A percentile compares a stretch with the other conserved stretches of the same genome.
These are phyloP conservation scores for Tipula confusa DNA, from an alignment of 2,888 invertebrate species.

Conservation along the genomic window DNA sequence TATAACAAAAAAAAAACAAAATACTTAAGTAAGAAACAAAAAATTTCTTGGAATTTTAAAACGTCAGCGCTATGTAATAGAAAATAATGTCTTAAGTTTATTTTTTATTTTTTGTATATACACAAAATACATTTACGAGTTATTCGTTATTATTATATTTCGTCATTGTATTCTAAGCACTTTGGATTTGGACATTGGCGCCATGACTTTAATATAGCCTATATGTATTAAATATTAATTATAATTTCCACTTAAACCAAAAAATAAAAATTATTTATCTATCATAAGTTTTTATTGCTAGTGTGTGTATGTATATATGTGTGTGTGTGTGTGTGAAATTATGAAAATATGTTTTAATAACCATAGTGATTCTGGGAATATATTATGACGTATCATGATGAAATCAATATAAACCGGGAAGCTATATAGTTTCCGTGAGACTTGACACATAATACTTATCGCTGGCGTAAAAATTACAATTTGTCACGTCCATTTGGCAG, in stretches of 20 bases:
- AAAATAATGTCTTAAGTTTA: neutral
- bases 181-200: neutral
- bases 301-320: neutral
- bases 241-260: neutral
- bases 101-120: neutral
- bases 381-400: neutral
- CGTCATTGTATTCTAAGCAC: constrained; percentile 15
- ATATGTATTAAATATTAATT: neutral
- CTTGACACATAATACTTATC: too few relatives aligned
- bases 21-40: neutral
- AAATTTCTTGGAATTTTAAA: constrained; percentile 15
- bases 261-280: neutral
- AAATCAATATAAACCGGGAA: neutral
- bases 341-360: neutral
- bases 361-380: neutral
- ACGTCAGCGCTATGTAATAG: constrained; percentile 20
- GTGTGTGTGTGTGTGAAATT: neutral
- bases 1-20: neutral
- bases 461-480: too few relatives aligned
- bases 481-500: too few relatives aligned
- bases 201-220: neutral
- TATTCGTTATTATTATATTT: neutral
- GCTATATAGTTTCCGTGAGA: too few relatives aligned
- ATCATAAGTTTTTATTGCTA: neutral
- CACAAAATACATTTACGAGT: neutral